Conservation (phyloP, 2,888 invertebrate genomes). For the Drosophila austrosaltans region DNA sequence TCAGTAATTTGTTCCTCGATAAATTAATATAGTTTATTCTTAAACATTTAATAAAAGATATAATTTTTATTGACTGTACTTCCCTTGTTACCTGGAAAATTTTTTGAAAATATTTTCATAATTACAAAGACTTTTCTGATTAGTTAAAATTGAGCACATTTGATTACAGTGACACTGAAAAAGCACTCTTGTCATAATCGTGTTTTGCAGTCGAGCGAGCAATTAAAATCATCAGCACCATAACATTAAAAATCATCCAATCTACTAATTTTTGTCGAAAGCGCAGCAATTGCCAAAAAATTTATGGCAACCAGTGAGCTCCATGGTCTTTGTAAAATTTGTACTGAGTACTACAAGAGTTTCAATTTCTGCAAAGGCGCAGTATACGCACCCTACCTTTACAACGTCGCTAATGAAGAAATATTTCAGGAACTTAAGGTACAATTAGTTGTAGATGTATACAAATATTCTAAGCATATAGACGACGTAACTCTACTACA, state of each 20-base stretch:
- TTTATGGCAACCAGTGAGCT: conserved; percentile 11
- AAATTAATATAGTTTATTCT: too few relatives aligned
- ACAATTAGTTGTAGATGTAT: background rate
- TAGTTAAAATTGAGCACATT: too few relatives aligned
- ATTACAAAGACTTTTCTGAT: too few relatives aligned
- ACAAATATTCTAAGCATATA: background rate
- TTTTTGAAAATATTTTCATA: too few relatives aligned
- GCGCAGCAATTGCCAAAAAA: background rate
- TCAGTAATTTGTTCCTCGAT: too few relatives aligned
- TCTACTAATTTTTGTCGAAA: background rate
- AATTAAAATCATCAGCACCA: conserved; percentile 6
- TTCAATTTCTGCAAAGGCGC: background rate
- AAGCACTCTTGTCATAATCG: background rate
- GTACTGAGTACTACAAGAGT: background rate
- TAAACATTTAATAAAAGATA: too few relatives aligned
- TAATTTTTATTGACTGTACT: too few relatives aligned
- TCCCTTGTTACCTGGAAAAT: too few relatives aligned
- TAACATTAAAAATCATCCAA: background rate
- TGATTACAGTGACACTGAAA: background rate
- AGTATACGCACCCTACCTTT: too few relatives aligned
- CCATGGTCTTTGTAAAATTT: conserved; percentile 12
- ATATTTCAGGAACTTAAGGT: background rate
- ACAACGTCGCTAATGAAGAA: background rate
- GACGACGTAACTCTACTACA: background rate
- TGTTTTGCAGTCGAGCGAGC: conserved; percentile 14